These are phyloP conservation scores for Eilema sororculum DNA, from an alignment of 2,888 invertebrate species.

Conservation along the genomic window DNA sequence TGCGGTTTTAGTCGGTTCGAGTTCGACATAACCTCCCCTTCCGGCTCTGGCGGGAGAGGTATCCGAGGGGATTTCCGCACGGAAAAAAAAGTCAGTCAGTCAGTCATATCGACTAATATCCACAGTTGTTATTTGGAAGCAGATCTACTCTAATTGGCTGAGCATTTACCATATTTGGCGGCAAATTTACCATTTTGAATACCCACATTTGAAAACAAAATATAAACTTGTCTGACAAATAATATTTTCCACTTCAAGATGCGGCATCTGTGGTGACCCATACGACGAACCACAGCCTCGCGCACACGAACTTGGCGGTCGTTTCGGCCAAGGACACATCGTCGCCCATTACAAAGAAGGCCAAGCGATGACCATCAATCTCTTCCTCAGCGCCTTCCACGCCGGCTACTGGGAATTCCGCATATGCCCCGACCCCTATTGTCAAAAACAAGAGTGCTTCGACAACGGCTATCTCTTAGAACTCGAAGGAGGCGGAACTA, in stretches of 20 bases:
- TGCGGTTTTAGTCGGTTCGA: too few species aligned
- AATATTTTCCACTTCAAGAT: background rate
- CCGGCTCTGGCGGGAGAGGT: too few species aligned
- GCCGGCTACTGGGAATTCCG: constrained; percentile 94
- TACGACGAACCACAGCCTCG: constrained; percentile 90
- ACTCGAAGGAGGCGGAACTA: constrained; percentile 83
- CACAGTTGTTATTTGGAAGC: too few species aligned
- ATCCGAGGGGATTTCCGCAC: too few species aligned
- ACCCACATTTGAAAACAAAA: too few species aligned
- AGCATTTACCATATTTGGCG: too few species aligned
- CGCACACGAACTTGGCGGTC: constrained; percentile 93
- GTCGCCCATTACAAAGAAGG: constrained; percentile 90
- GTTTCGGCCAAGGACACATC: constrained; percentile 91
- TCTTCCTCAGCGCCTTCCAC: constrained; percentile 94
- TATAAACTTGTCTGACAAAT: background rate
- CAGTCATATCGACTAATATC: too few species aligned
- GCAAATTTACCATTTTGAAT: too few species aligned
- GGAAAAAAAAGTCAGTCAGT: too few species aligned
- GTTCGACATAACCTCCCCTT: too few species aligned
- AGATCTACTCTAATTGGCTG: too few species aligned
- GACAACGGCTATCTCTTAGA: constrained; percentile 88
- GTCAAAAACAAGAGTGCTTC: constrained; percentile 91
- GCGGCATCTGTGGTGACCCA: constrained; percentile 92
- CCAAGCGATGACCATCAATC: constrained; percentile 88
- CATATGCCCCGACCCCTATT: constrained; percentile 90